Conservation (phyloP, 2,113 vertebrate species). For the Toxostoma redivivum region DNA sequence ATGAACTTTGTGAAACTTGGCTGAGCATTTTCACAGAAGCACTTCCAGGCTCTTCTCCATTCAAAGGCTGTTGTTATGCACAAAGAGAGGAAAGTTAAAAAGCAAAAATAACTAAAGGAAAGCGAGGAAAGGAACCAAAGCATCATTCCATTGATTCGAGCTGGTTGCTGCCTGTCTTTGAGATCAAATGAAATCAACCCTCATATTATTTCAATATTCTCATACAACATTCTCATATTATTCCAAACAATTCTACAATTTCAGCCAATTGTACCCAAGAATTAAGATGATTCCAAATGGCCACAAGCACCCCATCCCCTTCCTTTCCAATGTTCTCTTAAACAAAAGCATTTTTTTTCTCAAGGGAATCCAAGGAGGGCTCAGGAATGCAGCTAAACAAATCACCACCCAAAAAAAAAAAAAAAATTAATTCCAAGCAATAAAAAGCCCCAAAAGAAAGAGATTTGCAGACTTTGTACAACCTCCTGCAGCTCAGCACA, state of each 20-base stretch:
- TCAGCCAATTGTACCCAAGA: neutral
- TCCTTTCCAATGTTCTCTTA: neutral
- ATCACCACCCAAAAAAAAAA: neutral
- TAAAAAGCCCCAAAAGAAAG: neutral
- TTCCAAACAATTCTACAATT: neutral
- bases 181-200: neutral
- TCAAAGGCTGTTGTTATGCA: neutral
- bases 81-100: neutral
- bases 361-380: rapidly evolving
- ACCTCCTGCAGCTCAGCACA: neutral
- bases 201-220: neutral
- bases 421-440: neutral
- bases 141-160: neutral
- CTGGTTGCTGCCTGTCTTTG: neutral
- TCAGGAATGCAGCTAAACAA: neutral
- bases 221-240: neutral
- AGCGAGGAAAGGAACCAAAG: neutral
- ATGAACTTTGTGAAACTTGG: neutral
- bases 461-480: neutral
- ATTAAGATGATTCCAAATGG: neutral
- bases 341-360: neutral
- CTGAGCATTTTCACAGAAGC: neutral
- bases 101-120: neutral
- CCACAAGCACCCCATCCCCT: neutral
- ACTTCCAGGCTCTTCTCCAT: neutral